These are phyloP conservation scores for Aleiodes testaceus DNA, from an alignment of 2,888 invertebrate species.

Conservation along the genomic window DNA sequence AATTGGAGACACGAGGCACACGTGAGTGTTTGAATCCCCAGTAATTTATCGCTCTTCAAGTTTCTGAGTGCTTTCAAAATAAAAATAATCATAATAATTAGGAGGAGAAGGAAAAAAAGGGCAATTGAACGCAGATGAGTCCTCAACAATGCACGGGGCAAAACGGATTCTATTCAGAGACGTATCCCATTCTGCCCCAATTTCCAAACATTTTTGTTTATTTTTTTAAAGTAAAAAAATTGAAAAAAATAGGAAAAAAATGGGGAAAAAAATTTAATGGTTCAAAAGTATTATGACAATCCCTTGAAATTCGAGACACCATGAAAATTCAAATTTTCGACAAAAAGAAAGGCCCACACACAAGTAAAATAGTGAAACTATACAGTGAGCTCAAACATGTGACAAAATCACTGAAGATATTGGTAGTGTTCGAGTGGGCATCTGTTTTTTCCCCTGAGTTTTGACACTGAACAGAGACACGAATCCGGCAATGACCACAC, in stretches of 20 bases:
- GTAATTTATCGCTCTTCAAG: slow-evolving; percentile 25
- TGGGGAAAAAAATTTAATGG: background rate
- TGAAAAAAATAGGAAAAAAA: too few species aligned
- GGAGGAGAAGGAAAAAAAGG: too few species aligned
- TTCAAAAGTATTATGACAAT: background rate
- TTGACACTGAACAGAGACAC: slow-evolving; percentile 41
- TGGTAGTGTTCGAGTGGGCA: slow-evolving; percentile 29
- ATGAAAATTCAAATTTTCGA: slow-evolving; percentile 1
- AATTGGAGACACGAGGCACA: too few species aligned
- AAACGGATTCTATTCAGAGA: too few species aligned
- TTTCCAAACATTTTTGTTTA: too few species aligned
- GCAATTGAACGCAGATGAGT: too few species aligned
- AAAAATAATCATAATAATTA: too few species aligned
- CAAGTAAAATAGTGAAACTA: background rate
- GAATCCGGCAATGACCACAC: slow-evolving; percentile 25
- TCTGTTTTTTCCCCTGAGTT: slow-evolving; percentile 36
- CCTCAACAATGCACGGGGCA: too few species aligned
- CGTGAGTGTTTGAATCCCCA: background rate
- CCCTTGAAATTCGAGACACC: slow-evolving; percentile 5
- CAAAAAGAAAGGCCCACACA: slow-evolving; percentile 16
- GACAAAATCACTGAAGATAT: slow-evolving; percentile 29
- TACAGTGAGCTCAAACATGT: slow-evolving; percentile 16
- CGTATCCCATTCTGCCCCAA: too few species aligned
- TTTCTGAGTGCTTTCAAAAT: slow-evolving; percentile 2
- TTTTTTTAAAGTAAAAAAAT: too few species aligned